These are phyloP conservation scores for Oryctes rhinoceros DNA, from an alignment of 1,140 invertebrate species.

Conservation along the genomic window DNA sequence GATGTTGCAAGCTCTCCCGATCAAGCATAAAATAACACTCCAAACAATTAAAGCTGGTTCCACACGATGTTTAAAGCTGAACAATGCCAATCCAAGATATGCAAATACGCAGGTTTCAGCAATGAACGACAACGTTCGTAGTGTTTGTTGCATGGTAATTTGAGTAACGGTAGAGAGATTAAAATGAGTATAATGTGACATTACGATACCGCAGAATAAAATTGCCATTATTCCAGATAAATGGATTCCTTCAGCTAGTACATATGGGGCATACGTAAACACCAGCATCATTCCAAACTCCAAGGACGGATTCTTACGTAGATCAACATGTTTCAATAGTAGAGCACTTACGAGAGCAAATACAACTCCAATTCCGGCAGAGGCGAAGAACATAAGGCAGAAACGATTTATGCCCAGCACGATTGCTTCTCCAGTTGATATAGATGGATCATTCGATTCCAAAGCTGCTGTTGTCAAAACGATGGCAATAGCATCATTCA, in stretches of 20 bases:
- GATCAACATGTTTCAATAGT: conserved; percentile 93
- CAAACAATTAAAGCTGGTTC: conserved; percentile 88
- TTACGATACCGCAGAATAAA: conserved; percentile 97
- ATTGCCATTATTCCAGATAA: conserved; percentile 99
- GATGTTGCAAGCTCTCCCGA: conserved; percentile 96
- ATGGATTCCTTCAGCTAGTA: conserved; percentile 95
- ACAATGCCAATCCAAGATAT: conserved; percentile 97
- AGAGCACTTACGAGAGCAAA: conserved; percentile 95
- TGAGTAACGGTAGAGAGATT: conserved; percentile 98
- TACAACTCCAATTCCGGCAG: conserved; percentile 94
- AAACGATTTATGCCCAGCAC: conserved; percentile 92
- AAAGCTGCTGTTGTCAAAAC: conserved; percentile 91
- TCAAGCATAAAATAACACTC: conserved; percentile 90
- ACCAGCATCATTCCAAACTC: conserved; percentile 99
- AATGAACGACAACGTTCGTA: conserved; percentile 96
- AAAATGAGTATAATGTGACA: conserved; percentile 99
- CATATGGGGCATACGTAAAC: conserved; percentile 98
- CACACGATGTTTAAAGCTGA: conserved; percentile 90
- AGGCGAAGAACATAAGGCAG: conserved; percentile 98
- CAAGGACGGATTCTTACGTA: conserved; percentile 96
- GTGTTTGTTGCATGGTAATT: conserved; percentile 99
- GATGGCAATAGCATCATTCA: conserved; percentile 98
- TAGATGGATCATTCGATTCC: conserved; percentile 77
- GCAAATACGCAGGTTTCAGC: conserved; percentile 99
- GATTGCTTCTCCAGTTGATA: conserved; percentile 82